Percentiles rank a stretch among this genome's conserved stretches.
These are phyloP conservation scores for Deroplatys truncata DNA, from an alignment of 2,888 invertebrate genomes.

Conservation along the genomic window DNA sequence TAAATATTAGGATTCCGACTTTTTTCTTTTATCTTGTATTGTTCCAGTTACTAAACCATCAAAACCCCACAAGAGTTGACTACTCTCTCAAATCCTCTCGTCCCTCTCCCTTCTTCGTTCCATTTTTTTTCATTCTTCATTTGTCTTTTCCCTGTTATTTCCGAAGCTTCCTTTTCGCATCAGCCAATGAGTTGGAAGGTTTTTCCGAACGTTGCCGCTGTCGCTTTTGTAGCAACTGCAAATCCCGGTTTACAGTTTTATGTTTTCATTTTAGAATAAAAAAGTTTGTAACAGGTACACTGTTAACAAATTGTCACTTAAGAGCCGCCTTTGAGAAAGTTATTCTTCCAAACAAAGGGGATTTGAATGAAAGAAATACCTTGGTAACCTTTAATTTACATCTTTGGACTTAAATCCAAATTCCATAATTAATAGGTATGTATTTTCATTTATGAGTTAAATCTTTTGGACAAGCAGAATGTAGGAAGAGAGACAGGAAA, in stretches of 20 bases:
- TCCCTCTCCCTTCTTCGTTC: neutral
- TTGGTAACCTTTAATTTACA: no score
- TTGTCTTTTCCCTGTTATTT: neutral
- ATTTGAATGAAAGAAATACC: no score
- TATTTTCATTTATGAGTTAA: no score
- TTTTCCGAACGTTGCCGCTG: neutral
- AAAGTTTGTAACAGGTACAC: no score
- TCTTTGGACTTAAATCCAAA: no score
- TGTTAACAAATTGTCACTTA: no score
- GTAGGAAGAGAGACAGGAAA: no score
- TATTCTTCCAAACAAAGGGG: no score
- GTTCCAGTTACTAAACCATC: neutral
- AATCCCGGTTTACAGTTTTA: neutral
- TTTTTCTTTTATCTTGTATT: conserved; percentile 18
- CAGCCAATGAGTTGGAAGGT: neutral
- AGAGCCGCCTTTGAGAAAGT: no score
- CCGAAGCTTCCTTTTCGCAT: neutral
- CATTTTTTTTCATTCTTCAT: neutral
- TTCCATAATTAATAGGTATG: no score
- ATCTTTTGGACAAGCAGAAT: no score
- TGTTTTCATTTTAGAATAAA: neutral
- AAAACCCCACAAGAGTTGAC: conserved; percentile 4
- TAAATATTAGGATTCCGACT: conserved; percentile 19
- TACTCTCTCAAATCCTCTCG: neutral
- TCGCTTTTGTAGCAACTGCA: neutral